Evolutionary conservation across 2,797 vertebrate species (phyloP).

Genomic region (Mormyrops boulengeri): DNA sequence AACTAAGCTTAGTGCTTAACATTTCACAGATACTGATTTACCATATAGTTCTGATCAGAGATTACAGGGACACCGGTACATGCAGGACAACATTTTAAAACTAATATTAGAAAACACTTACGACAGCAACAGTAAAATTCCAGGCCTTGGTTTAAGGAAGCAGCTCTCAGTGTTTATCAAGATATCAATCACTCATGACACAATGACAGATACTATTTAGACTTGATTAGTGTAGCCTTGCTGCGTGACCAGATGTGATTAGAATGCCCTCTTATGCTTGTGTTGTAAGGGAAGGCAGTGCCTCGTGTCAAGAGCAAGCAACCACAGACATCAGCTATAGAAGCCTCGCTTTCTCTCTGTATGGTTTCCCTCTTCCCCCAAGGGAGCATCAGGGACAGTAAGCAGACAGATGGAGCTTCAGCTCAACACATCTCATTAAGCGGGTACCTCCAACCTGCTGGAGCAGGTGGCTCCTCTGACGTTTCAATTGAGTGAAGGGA

Average conservation of each 20-base stretch:
- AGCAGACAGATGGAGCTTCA: constrained; percentile 6
- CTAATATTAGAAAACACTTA: not conserved
- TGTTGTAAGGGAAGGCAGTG: not conserved
- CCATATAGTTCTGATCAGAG: not conserved
- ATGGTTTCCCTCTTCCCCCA: not conserved
- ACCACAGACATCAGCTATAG: not conserved
- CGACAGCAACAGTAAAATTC: not conserved
- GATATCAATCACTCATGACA: not conserved
- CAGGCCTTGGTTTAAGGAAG: not conserved
- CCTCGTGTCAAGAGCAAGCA: not conserved
- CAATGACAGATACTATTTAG: not conserved
- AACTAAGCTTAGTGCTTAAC: not conserved
- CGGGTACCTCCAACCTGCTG: not conserved
- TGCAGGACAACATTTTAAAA: not conserved
- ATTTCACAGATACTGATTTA: not conserved
- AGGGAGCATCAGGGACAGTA: not conserved
- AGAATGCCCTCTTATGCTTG: not conserved
- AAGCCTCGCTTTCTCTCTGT: not conserved
- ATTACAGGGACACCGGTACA: not conserved
- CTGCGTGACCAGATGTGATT: not conserved
- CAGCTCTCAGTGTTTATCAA: not conserved
- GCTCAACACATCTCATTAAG: not conserved
- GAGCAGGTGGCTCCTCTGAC: not conserved
- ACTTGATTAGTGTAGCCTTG: not conserved
- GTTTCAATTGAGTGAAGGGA: not conserved